Evolutionary conservation across 2,888 invertebrate genomes (phyloP).

Genomic region (Chrysodeixis includens): DNA sequence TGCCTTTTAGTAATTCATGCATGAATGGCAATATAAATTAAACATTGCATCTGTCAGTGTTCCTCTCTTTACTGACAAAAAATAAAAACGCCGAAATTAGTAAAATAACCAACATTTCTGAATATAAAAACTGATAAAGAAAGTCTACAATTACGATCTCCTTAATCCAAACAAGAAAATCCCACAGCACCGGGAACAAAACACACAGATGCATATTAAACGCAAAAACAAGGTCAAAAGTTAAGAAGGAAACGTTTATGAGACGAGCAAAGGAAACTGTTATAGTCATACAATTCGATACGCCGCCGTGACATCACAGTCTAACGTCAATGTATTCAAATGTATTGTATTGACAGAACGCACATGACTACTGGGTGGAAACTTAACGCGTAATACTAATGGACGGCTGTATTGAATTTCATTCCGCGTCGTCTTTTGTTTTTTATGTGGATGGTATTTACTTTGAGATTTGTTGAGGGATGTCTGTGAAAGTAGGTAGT

Average conservation of each 20-base stretch:
- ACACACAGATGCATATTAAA: neutral
- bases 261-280: slow-evolving; percentile 34
- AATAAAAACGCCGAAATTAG: too few relatives aligned
- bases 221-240: slow-evolving; percentile 47
- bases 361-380: neutral
- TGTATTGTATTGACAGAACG: slow-evolving; percentile 34
- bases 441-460: too few relatives aligned
- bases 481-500: too few relatives aligned
- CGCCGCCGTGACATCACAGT: slow-evolving; percentile 8
- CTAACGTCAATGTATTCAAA: slow-evolving; percentile 31
- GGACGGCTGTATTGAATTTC: neutral
- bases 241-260: slow-evolving; percentile 54
- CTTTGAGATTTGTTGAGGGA: too few relatives aligned
- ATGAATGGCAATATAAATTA: too few relatives aligned
- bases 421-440: neutral
- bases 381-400: slow-evolving; percentile 4
- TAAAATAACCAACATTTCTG: too few relatives aligned
- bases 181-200: neutral
- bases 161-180: too few relatives aligned
- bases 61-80: too few relatives aligned
- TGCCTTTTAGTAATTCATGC: too few relatives aligned
- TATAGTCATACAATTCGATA: slow-evolving; percentile 43
- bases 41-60: too few relatives aligned
- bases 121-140: too few relatives aligned
- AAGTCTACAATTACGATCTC: too few relatives aligned